These are phyloP conservation scores for Sciurus carolinensis DNA, from an alignment of 2,797 vertebrate genomes.

Conservation along the genomic window DNA sequence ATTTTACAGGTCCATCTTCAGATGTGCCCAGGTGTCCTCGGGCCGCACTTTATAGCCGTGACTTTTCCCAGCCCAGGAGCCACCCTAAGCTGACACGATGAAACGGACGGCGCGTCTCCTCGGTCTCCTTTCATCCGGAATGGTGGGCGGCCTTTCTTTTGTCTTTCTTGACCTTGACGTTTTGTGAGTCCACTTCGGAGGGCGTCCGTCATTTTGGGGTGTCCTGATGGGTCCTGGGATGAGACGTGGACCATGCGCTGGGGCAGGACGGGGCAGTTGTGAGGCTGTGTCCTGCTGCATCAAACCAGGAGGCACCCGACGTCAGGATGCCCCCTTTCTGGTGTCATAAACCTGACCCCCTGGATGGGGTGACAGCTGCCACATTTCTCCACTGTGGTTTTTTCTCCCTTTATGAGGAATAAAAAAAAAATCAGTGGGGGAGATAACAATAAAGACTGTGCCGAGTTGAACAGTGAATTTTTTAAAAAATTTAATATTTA, in stretches of 20 bases:
- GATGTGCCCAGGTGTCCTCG: background rate
- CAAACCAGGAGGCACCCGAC: background rate
- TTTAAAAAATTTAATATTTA: constrained; percentile 63
- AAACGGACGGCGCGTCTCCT: background rate
- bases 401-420: background rate
- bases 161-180: background rate
- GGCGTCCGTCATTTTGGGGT: background rate
- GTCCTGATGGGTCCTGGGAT: background rate
- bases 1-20: background rate
- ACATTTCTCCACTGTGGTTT: background rate
- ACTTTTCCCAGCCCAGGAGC: background rate
- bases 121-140: background rate
- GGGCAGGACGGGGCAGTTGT: background rate
- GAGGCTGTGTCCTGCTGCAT: background rate
- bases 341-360: background rate
- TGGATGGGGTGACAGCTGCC: background rate
- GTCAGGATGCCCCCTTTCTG: background rate
- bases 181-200: background rate
- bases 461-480: background rate
- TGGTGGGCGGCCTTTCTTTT: background rate
- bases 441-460: background rate
- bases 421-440: background rate
- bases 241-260: background rate
- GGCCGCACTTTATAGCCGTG: background rate
- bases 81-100: background rate